Base-by-base conservation (phyloP, 1,140 invertebrate species). In the Drosophila navojoa region DNA sequence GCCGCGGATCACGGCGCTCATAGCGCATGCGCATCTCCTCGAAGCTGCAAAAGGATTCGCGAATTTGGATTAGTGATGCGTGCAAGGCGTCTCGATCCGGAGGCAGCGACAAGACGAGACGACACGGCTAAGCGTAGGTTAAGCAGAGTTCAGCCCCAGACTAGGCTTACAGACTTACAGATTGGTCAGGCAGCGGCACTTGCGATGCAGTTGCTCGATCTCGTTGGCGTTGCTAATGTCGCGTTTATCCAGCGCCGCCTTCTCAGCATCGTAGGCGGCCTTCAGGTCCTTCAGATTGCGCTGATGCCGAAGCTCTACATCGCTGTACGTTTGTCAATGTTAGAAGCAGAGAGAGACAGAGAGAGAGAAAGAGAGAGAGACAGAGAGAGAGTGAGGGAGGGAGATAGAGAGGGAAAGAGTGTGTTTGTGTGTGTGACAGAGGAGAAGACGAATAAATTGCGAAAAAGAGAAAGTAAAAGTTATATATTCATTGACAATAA, bases 1-100 rank as follows among this genome's bases (percentile, higher is more conserved):
- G 79, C 3, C 93, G 92, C 4, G 93, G 93, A 78, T 94, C 93
- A 5, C 93, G 76, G 29, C 93, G 76, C 84, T 94, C 93, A 62
- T 94, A 93, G 10, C 93, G 90, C 81, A 92, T 91, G 62, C 93
- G 90, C 72, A 93, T 93, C 81, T 94, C 93, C 79, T 94, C 93
- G 72, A 94, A 93, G 50, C 93, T 94, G 58, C 7, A 68, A 86
- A 35, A 40, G 9, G 16, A 13, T 10, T 50, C n/a, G 25, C 47
- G 19, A 32, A 32, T 9, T 32, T 7, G 11, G 4, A 11, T 63
- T 67, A 38, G 62, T 4, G 27, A 19, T 22, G 38, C 40, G 25
- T 55, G 32, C 38, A 35, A 35, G 7, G 32, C 32, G 32, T 35
- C 27, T 29, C 35, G 19, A 22, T 38, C 32, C 53, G 38, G 22